A percentile compares a stretch with the other conserved stretches of the same genome.
These are phyloP conservation scores for Ectemnius cavifrons DNA, from an alignment of 2,888 invertebrate genomes.

Conservation along the genomic window DNA sequence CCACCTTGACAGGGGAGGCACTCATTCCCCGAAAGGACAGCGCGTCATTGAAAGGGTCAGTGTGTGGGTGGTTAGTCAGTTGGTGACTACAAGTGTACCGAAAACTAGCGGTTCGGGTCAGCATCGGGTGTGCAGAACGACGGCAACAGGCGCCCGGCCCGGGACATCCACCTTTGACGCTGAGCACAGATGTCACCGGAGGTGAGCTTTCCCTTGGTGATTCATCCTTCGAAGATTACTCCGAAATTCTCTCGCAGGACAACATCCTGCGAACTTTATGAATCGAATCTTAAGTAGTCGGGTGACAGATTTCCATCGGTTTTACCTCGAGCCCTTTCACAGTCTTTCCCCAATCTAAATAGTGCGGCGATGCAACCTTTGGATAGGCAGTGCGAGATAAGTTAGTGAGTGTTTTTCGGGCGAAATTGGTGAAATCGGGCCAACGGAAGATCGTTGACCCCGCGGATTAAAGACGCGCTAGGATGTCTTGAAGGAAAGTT, in stretches of 20 bases:
- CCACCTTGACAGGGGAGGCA: background rate
- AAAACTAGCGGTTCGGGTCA: constrained; percentile 10
- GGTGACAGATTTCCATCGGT: background rate
- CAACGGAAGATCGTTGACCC: constrained; percentile 58
- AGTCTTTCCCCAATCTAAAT: background rate
- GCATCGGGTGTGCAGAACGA: background rate
- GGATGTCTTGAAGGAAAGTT: constrained; percentile 54
- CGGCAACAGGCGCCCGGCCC: constrained; percentile 4
- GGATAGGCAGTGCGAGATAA: too few species aligned
- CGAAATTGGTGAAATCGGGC: constrained; percentile 61
- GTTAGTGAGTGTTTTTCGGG: constrained; percentile 32
- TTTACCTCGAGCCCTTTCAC: background rate
- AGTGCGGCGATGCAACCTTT: too few species aligned
- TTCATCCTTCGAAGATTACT: background rate
- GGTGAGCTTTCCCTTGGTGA: constrained; percentile 48
- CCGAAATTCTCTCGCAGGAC: too few species aligned
- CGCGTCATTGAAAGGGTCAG: constrained; percentile 31
- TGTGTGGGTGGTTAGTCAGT: constrained; percentile 60
- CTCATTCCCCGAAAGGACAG: constrained; percentile 8
- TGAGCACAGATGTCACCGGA: constrained; percentile 50
- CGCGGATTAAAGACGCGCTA: constrained; percentile 50
- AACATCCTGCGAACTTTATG: too few species aligned
- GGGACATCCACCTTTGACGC: constrained; percentile 8
- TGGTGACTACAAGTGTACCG: constrained; percentile 55
- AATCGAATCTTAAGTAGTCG: too few species aligned